A percentile compares a stretch with the other conserved stretches of the same genome.
Evolutionary conservation across 2,113 vertebrate genomes (phyloP).

Genomic region (Zapus hudsonius): DNA sequence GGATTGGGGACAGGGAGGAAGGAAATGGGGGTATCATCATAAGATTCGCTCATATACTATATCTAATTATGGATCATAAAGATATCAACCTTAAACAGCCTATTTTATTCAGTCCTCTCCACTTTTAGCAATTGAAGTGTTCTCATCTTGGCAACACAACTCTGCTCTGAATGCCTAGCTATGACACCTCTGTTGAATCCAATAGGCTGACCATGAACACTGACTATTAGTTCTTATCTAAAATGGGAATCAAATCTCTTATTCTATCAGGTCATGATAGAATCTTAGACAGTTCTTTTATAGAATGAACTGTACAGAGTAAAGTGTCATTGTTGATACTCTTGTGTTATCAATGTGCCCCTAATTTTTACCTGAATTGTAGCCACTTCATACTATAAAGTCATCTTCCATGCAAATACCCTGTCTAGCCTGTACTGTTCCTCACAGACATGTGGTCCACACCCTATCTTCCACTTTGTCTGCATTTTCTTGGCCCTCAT

Average conservation of each 20-base stretch:
- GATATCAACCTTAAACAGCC: not conserved
- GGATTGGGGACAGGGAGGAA: too few species aligned
- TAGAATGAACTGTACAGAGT: not conserved
- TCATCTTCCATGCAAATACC: not conserved
- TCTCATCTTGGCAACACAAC: not conserved
- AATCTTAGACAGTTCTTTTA: not conserved
- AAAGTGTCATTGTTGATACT: not conserved
- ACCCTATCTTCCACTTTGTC: not conserved
- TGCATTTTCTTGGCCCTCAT: not conserved
- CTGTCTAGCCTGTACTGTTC: not conserved
- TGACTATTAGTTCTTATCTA: not conserved
- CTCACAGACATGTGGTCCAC: fast-evolving
- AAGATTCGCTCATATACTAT: too few species aligned
- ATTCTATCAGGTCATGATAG: not conserved
- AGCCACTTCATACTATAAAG: not conserved
- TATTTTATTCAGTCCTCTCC: not conserved
- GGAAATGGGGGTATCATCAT: too few species aligned
- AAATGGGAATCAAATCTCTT: not conserved
- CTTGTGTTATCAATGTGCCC: not conserved
- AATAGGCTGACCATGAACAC: not conserved
- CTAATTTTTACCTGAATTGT: not conserved
- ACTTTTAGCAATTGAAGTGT: not conserved
- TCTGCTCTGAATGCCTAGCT: not conserved
- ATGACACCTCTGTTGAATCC: not conserved
- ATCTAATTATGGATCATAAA: too few species aligned